Evolutionary conservation across 2,113 vertebrate genomes (phyloP).

Genomic region (Bothrops jararaca): DNA sequence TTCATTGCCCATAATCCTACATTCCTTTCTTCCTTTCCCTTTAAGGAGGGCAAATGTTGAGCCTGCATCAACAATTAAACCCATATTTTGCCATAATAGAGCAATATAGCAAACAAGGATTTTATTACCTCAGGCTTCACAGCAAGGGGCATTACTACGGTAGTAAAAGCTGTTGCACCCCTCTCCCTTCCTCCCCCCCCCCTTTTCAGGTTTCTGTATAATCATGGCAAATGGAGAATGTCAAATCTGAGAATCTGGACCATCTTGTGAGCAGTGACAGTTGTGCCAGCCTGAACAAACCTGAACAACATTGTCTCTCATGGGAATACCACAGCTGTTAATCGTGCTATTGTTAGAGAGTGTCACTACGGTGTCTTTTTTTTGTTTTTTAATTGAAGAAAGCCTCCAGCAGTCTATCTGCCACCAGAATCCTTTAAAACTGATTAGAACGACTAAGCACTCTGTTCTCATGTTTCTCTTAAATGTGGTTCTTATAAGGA

Average conservation of each 20-base stretch:
- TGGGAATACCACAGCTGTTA: conserved; percentile 85
- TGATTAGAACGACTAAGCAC: conserved; percentile 38
- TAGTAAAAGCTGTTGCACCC: conserved; percentile 50
- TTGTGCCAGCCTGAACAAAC: conserved; percentile 69
- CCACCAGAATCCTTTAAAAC: conserved; percentile 61
- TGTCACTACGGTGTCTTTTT: conserved; percentile 59
- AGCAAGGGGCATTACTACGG: conserved; percentile 48
- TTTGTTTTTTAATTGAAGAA: conserved; percentile 47
- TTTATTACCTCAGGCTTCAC: conserved; percentile 61
- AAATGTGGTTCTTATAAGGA: background rate
- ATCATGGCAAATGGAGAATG: conserved; percentile 47
- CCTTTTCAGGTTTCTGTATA: conserved; percentile 33
- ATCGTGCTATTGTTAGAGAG: conserved; percentile 73
- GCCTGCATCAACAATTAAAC: conserved; percentile 63
- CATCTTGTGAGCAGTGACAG: conserved; percentile 73
- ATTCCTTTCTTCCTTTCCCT: background rate
- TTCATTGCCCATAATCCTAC: background rate
- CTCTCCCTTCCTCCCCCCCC: background rate
- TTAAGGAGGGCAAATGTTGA: conserved; percentile 38
- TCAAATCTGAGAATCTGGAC: conserved; percentile 65
- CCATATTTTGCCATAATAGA: conserved; percentile 50
- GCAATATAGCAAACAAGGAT: conserved; percentile 50
- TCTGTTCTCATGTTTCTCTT: conserved; percentile 24
- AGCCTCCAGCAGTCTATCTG: conserved; percentile 50
- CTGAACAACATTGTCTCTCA: conserved; percentile 77